Conservation (phyloP, 1,140 invertebrate genomes). For the Triops longicaudatus region DNA sequence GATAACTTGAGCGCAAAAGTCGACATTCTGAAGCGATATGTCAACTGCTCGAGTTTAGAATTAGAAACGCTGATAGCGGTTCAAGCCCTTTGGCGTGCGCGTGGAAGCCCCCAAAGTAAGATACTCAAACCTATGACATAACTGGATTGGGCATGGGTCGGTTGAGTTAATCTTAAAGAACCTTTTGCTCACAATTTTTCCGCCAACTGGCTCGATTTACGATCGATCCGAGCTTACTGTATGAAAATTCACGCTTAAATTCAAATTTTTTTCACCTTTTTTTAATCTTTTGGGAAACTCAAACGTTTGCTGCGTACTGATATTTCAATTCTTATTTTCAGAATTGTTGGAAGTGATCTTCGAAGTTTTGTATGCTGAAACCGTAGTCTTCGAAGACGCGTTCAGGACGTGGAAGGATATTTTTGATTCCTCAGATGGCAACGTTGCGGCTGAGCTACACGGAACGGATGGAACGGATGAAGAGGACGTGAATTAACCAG, state of each 20-base stretch:
- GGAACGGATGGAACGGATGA: constrained; percentile 44
- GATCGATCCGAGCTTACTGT: too few species aligned
- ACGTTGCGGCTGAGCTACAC: constrained; percentile 47
- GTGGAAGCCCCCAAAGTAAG: constrained; percentile 72
- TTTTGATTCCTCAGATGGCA: constrained; percentile 46
- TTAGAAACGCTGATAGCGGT: constrained; percentile 73
- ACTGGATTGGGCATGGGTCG: too few species aligned
- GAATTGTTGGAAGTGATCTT: constrained; percentile 47
- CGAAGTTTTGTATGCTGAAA: constrained; percentile 47
- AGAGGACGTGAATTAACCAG: too few species aligned
- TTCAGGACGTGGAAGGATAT: constrained; percentile 50
- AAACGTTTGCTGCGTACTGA: background rate
- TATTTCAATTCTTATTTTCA: constrained; percentile 32
- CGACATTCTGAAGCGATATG: constrained; percentile 57
- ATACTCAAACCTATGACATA: too few species aligned
- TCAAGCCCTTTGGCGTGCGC: constrained; percentile 57
- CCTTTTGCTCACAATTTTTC: too few species aligned
- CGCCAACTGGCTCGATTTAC: too few species aligned
- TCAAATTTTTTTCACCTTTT: too few species aligned
- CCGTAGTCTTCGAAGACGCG: constrained; percentile 51
- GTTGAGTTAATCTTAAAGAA: background rate
- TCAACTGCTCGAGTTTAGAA: constrained; percentile 58
- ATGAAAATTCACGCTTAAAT: too few species aligned
- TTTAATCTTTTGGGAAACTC: too few species aligned
- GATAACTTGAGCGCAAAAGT: background rate